A percentile compares a stretch with the other conserved stretches of the same genome.
These are phyloP conservation scores for Ophioninae sp. DNA, from an alignment of 2,888 invertebrate species.

Conservation along the genomic window DNA sequence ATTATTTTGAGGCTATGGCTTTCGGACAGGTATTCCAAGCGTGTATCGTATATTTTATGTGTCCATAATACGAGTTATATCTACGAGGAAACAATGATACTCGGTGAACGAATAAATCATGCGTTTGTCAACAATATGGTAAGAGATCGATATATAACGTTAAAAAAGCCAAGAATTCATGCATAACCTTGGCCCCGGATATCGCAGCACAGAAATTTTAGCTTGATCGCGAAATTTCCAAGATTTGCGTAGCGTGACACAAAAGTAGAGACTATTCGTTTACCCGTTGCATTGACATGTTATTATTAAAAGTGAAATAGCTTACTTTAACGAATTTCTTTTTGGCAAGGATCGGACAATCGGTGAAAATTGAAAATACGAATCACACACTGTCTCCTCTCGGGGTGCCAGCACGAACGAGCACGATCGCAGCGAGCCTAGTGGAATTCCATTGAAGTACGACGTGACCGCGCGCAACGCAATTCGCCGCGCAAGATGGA, in stretches of 20 bases:
- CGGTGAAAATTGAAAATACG: conserved; percentile 59
- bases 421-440: conserved; percentile 22
- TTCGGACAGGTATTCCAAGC: neutral
- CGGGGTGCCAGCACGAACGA: conserved; percentile 27
- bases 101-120: conserved; percentile 34
- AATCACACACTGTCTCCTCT: conserved; percentile 41
- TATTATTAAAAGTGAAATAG: conserved; percentile 3
- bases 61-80: neutral
- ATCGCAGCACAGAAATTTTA: conserved; percentile 14
- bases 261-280: neutral
- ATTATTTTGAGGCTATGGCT: conserved; percentile 40
- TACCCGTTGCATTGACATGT: neutral
- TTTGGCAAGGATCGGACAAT: conserved; percentile 40
- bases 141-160: conserved; percentile 43
- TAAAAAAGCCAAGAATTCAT: conserved; percentile 46
- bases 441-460: conserved; percentile 24
- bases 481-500: neutral
- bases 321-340: conserved; percentile 55
- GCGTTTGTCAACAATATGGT: conserved; percentile 53
- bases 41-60: neutral
- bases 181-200: conserved; percentile 55
- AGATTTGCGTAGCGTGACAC: neutral
- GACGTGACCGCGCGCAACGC: neutral
- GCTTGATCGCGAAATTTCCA: conserved; percentile 20
- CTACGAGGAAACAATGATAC: neutral